Evolutionary conservation across 2,113 vertebrate species (phyloP), one percentile per base, ranked within the genome.

Genomic region (Sigmodon hispidus): DNA sequence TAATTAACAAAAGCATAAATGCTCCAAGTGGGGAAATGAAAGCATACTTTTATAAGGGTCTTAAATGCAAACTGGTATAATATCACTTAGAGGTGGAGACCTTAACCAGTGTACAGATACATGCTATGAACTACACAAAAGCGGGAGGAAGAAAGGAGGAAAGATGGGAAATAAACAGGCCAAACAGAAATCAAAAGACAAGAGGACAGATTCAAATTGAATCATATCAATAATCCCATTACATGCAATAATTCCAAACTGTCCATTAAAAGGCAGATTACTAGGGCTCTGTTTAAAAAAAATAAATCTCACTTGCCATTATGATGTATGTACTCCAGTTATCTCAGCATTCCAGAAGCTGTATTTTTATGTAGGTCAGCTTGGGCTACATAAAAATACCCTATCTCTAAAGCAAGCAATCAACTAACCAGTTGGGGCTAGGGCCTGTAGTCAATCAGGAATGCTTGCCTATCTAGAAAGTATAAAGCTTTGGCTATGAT

Each of bases 111-210:
- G 86, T 89, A 59, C 31, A 59, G 81, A 63, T 85, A 83, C 57
- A 43, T 31, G n/a, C 40, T 43, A 34, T 22, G 17, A 81, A 57
- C 21, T 81, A 81, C 57, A 59, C 9, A 57, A 59, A 40, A 57
- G 22, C 21, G 24, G 22, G 26, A 45, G 4, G 2, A 63, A 17
- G 26, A 26, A 31, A 77, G 40, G 52, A 36, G 79, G 52, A 19
- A 19, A 92, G 67, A 34, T 90, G 45, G 29, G 21, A 80, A 84
- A n/a, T 50, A 87, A 63, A 91, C 8, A 86, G 36, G 85, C 15
- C 45, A 94, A 96, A 95, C 3, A 77, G 43, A 87, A 90, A 91
- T 89, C 29, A 61, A 77, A 80, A 2, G 52, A 40, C 45, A 91
- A 89, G 57, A 92, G 43, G 22, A 65, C 3, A 59, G 22, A 72